Base-by-base conservation (phyloP, 2,113 vertebrate species). In the Neogale vison region DNA sequence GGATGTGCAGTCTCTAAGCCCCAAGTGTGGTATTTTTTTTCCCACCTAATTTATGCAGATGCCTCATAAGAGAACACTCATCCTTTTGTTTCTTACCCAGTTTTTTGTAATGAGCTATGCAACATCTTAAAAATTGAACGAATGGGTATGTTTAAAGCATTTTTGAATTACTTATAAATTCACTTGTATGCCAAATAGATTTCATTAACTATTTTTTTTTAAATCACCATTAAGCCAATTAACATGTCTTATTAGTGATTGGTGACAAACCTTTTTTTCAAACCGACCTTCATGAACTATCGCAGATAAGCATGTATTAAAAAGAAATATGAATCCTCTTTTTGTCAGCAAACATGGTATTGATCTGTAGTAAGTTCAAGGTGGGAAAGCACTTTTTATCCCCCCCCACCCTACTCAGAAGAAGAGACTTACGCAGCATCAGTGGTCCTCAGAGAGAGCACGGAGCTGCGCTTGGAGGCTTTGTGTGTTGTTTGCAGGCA, bases 141-240 rank as follows among this genome's bases (percentile, higher is more conserved):
- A 61, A 83, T 91, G 63, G 21, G 34, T 85, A 65, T 88, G 45
- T 90, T 95, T 92, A 92, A 96, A 95, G 90, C 76, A 63, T 94
- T 77, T 88, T 59, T 96, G 94, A 97, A 97, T 96, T 92, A 97
- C 71, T 96, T 96, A 92, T 72, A 84, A 95, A 89, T 71, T 59
- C 88, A 55, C 93, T 97, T 94, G 95, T 96, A 81, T 96, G 69
- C 80, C 80, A 77, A 97, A 95, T 96, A 96, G 90, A 97, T 97
- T 97, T 96, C 57, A 96, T 97, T 96, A 86, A 79, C 97, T 92
- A 82, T 95, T 52, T 52, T 12, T 90, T 96, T 15, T 23, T 0
- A 29, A 95, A 92, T 61, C 84, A 95, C 59, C 13, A 6, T 84
- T 94, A 90, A 94, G 80, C 90, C 88, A 84, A 3, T 93, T 97